phyloP scores from a whole-genome alignment of 2,113 vertebrate genomes.

The Tragelaphus scriptus region DNA sequence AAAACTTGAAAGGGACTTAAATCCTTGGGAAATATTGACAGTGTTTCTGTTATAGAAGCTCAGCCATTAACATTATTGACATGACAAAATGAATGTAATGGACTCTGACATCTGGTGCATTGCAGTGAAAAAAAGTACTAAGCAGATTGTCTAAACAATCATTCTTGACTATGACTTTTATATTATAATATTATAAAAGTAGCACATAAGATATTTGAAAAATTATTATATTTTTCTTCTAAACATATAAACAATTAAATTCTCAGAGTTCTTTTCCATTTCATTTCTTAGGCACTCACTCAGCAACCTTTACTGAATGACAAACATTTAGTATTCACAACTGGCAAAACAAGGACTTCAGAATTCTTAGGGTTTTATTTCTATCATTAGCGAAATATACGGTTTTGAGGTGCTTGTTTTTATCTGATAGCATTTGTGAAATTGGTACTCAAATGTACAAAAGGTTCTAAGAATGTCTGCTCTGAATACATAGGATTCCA shows the following conservation, averaged over 20 bases:
- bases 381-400: not conserved
- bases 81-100: not conserved
- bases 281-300: not conserved
- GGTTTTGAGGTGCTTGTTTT: not conserved
- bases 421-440: not conserved
- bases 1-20: not conserved
- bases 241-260: not conserved
- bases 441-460: not conserved
- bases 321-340: not conserved
- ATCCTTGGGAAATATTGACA: not conserved
- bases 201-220: constrained; percentile 14
- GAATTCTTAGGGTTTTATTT: not conserved
- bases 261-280: not conserved
- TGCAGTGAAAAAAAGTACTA: constrained; percentile 14
- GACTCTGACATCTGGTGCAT: constrained; percentile 32
- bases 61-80: constrained; percentile 51
- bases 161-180: not conserved
- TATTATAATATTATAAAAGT: constrained; percentile 13
- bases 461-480: not conserved
- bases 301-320: not conserved
- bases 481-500: not conserved
- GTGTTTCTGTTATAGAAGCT: constrained; percentile 22
- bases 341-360: not conserved
- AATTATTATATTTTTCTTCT: not conserved
- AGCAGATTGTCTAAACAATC: constrained; percentile 20